These are phyloP conservation scores for Pipistrellus pipistrellus DNA, from an alignment of 2,797 vertebrate species.

Conservation along the genomic window DNA sequence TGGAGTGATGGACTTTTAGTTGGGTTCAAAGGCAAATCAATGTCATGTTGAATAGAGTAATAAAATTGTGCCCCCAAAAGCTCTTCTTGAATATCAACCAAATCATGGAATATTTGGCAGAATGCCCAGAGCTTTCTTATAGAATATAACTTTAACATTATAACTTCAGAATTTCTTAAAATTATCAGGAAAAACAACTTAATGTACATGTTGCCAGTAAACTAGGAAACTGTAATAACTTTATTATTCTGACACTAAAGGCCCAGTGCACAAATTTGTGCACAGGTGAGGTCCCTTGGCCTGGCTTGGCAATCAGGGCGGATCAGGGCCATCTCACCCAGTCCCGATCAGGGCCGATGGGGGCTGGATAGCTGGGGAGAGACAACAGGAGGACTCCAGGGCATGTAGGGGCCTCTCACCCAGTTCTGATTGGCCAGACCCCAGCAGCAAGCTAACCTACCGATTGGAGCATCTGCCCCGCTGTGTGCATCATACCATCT, in stretches of 20 bases:
- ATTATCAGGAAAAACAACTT: slow-evolving; percentile 67
- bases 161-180: slow-evolving; percentile 66
- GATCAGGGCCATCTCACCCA: rapidly evolving
- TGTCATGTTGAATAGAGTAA: slow-evolving; percentile 67
- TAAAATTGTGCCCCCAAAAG: slow-evolving; percentile 77
- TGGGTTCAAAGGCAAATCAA: slow-evolving; percentile 80
- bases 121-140: slow-evolving; percentile 66
- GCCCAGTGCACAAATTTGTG: too few species aligned
- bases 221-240: slow-evolving; percentile 50
- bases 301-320: too few species aligned
- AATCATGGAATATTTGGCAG: slow-evolving; percentile 75
- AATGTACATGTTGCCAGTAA: slow-evolving; percentile 65
- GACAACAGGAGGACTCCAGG: too few species aligned
- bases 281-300: too few species aligned
- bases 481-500: too few species aligned
- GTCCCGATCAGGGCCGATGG: too few species aligned
- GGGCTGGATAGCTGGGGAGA: too few species aligned
- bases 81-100: slow-evolving; percentile 67
- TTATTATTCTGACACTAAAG: slow-evolving; percentile 24
- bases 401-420: too few species aligned
- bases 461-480: too few species aligned
- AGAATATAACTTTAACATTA: slow-evolving; percentile 46
- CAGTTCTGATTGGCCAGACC: too few species aligned
- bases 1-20: slow-evolving; percentile 63
- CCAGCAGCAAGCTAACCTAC: too few species aligned